Base-by-base conservation (phyloP, 1,140 invertebrate genomes). In the Orius insidiosus region DNA sequence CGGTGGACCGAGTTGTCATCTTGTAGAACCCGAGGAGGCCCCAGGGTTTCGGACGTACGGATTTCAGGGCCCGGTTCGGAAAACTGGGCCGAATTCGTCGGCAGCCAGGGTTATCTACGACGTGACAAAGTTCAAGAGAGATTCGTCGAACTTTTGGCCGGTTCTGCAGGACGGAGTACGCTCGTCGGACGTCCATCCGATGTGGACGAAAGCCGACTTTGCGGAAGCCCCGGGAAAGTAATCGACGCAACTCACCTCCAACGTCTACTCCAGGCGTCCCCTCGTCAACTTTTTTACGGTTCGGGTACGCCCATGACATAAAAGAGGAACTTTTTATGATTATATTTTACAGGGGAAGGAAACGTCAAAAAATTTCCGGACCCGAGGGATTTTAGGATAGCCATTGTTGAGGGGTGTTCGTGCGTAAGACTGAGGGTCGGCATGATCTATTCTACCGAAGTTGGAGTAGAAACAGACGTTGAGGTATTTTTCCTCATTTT, bases 101-200 rank as follows among this genome's bases (percentile, higher is more conserved):
- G 72, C 40, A 63, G 68, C 1, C 59, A 62, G 13, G 75, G 75
- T 13, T 76, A 69, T 57, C 58, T 80, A n/a, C 68, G 75, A 56
- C 68, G 76, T 68, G 77, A 80, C 54, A 75, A 75, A 49, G 58
- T 79, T 7, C 68, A 78, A 54, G 70, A 75, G 33, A 66, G 68
- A 47, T 68, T 77, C 56, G 72, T 78, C 43, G 70, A 76, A 59
- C 59, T 80, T 37, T 58, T 78, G 32, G 75, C 76, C 3, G 59
- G 63, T 16, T 68, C 74, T 24, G 69, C 73, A 13, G 62, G 55
- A 3, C 48, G 41, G 11, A 47, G 15, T 5, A 42, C 49, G 3
- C 32, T 52, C 2, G 45, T 54, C 0, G 48, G 41, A 9, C 24
- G 40, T 1, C 53, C 57, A 0, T 44, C 48, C 24, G 49, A 70